Evolutionary conservation across 2,797 vertebrate genomes (phyloP), one percentile per base, ranked within the genome.

Genomic region (Sparus aurata): DNA sequence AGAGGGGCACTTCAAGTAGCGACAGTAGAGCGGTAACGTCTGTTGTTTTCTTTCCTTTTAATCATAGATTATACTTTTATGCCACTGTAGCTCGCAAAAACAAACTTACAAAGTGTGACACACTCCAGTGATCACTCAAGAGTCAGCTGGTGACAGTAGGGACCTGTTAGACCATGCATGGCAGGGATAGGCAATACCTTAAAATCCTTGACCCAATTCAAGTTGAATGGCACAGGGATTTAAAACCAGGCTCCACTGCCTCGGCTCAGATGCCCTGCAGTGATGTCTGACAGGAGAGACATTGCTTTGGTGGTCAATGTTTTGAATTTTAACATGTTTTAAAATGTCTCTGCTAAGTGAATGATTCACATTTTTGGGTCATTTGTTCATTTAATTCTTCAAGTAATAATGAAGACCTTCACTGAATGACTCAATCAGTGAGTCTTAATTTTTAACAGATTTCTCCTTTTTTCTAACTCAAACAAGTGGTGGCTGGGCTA

Each of bases 391-490:
- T 41, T 22, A 50, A 15, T 57, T 52, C 54, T 57, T 16, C 1
- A 23, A 62, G 45, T 46, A n/a, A 20, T 43, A 50, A 73, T 57
- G n/a, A 72, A 15, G 34, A 43, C 22, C 20, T 25, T 18, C 43
- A 9, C 43, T 43, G 30, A 16, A 17, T n/a, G 2, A 58, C 55
- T 67, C 22, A 52, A 12, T 64, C 23, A 60, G 45, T 20, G 20
- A 12, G 1, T 17, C 15, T 49, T 62, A 20, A 80, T 61, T 62
- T 78, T 52, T 3, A 68, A 27, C 50, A 61, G 54, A 74, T 65
- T 63, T 73, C n/a, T 55, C 41, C 49, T 45, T 47, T 74, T 47
- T 74, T 20, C 68, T 58, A 64, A 49, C 13, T 76, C 50, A 64
- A 34, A 58, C 23, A 1, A 72, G 46, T 15, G 25, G 20, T 58